Percentiles rank a stretch among this genome's conserved stretches.
Conservation (phyloP, 1,140 invertebrate genomes). For the Caenorhabditis tropicalis region DNA sequence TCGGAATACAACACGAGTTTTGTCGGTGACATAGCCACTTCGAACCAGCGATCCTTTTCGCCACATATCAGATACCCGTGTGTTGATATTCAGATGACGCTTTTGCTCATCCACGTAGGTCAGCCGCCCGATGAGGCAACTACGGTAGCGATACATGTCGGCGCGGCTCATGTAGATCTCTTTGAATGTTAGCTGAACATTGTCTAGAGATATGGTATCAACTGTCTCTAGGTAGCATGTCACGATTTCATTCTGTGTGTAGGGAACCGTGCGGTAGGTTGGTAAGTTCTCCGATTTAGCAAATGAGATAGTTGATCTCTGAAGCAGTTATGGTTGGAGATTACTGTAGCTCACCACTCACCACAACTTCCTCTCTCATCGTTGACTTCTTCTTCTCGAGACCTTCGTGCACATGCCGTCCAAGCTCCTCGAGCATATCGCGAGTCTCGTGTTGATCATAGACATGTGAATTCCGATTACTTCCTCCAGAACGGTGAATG, state of each 20-base stretch:
- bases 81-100: conserved; percentile 21
- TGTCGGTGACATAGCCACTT: conserved; percentile 90
- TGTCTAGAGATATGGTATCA: conserved; percentile 81
- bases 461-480: background rate
- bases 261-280: background rate
- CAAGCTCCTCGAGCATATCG: background rate
- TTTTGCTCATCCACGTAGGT: conserved; percentile 86
- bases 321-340: background rate
- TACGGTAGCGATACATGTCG: conserved; percentile 97
- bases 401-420: background rate
- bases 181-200: conserved; percentile 93
- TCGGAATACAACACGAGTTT: conserved; percentile 90
- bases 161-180: conserved; percentile 96
- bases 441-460: background rate
- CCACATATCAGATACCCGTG: conserved; percentile 57
- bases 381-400: background rate
- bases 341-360: background rate
- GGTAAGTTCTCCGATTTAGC: too few species aligned
- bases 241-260: background rate
- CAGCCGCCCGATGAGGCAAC: conserved; percentile 86
- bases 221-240: background rate
- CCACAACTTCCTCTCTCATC: background rate
- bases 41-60: conserved; percentile 89
- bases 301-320: too few species aligned
- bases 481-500: background rate